These are phyloP conservation scores for Syngnathus floridae DNA, from an alignment of 2,113 vertebrate genomes.

Conservation along the genomic window DNA sequence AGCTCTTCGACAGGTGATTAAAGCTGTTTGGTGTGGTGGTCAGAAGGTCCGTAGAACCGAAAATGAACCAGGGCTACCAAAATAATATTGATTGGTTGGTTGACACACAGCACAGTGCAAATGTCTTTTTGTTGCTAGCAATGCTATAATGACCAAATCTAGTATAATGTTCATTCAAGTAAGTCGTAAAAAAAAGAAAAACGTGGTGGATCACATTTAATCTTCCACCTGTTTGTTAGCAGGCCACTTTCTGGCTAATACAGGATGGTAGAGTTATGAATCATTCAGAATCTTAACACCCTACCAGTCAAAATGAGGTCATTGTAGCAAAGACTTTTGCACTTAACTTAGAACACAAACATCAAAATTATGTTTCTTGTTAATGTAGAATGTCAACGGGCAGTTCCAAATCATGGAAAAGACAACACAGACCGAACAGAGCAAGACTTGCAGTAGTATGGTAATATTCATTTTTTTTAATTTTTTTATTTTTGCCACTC, in stretches of 20 bases:
- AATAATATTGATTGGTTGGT: neutral
- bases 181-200: too few species aligned
- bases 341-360: neutral
- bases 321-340: neutral
- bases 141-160: neutral
- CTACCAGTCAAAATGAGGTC: neutral
- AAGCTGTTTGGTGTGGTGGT: constrained; percentile 27
- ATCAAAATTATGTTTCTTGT: neutral
- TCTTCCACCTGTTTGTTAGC: constrained; percentile 10
- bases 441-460: neutral
- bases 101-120: neutral
- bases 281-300: neutral
- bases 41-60: neutral
- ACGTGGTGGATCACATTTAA: too few species aligned
- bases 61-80: neutral
- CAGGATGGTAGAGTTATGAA: neutral
- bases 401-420: neutral
- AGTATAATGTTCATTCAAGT: too few species aligned
- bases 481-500: neutral
- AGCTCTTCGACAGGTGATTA: constrained; percentile 41
- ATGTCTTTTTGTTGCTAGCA: neutral
- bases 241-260: neutral
- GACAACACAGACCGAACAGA: neutral
- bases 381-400: neutral
- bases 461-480: neutral